Evolutionary conservation across 2,888 invertebrate genomes (phyloP), one percentile per base, ranked within the genome.

Genomic region (Limnephilus marmoratus): DNA sequence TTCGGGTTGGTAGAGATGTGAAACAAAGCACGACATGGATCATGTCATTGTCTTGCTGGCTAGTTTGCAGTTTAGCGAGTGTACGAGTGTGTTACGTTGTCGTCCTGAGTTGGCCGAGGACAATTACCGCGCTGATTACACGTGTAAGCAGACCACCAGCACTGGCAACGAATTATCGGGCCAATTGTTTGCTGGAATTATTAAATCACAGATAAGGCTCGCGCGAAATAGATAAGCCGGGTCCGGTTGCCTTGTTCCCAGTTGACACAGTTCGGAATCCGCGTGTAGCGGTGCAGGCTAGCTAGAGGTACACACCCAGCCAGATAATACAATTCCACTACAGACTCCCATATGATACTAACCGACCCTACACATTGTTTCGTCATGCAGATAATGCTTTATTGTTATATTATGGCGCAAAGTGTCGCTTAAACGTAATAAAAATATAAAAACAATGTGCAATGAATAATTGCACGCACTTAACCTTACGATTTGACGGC

Each of bases 201-300:
- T 90, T 83, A 90, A 90, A 90, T 85, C 53, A 85, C 34, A 90
- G 90, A 90, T 90, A 90, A 90, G 90, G 90, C 83, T 11, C 13
- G 18, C 18, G 53, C 41, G 81, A 83, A 85, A 85, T 90, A 83
- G 90, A 85, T 90, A 85, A 80, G 88, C 68, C 88, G 88, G 34
- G 88, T 68, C 68, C 80, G 88, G 34, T 88, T 80, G 37, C 88
- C 88, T 89, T 49, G 88, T 80, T 89, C 80, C 88, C 80, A 81
- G 88, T 89, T 80, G 68, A 80, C 81, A 34, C 11, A 89, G 80
- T 37, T 80, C 41, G 18, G 88, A 34, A 80, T 24, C 37, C 88
- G 34, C 68, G 41, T 41, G 41, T 37, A 41, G 9, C 34, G 34
- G 31, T 37, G 2, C 7, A 18, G 53, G 68, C 68, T 68, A 68